These are phyloP conservation scores for Campaea margaritaria DNA, from an alignment of 2,888 invertebrate genomes.

Conservation along the genomic window DNA sequence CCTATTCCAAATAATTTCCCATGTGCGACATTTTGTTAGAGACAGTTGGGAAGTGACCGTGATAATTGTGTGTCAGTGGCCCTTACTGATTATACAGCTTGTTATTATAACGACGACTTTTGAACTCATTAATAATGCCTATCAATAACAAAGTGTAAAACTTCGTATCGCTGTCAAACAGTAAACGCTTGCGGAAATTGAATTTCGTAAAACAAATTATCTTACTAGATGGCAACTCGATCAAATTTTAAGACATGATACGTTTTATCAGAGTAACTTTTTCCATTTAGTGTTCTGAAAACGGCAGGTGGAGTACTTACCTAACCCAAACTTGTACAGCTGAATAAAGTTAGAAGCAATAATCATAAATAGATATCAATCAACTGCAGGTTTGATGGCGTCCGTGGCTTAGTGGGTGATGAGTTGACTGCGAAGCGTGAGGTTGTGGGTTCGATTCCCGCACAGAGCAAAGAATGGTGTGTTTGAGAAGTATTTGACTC, in stretches of 20 bases:
- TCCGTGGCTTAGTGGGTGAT: too few relatives aligned
- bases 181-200: slow-evolving; percentile 35
- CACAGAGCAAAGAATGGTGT: too few relatives aligned
- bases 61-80: too few relatives aligned
- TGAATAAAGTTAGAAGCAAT: background rate
- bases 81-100: slow-evolving; percentile 11
- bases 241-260: slow-evolving; percentile 24
- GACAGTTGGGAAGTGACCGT: too few relatives aligned
- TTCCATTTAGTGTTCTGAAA: slow-evolving; percentile 27
- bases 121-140: slow-evolving; percentile 32
- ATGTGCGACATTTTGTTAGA: too few relatives aligned
- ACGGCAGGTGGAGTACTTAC: slow-evolving; percentile 15
- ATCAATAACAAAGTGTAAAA: slow-evolving; percentile 34
- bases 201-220: slow-evolving; percentile 32
- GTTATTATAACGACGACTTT: background rate
- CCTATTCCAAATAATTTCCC: too few relatives aligned
- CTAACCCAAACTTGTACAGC: background rate
- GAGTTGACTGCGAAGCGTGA: too few relatives aligned
- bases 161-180: slow-evolving; percentile 24
- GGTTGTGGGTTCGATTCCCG: too few relatives aligned
- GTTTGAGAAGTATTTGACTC: too few relatives aligned
- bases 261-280: slow-evolving; percentile 19
- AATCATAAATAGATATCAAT: too few relatives aligned
- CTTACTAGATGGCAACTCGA: slow-evolving; percentile 26
- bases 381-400: too few relatives aligned